Evolutionary conservation across 2,113 vertebrate species (phyloP), one percentile per base, ranked within the genome.

Genomic region (Hucho hucho): DNA sequence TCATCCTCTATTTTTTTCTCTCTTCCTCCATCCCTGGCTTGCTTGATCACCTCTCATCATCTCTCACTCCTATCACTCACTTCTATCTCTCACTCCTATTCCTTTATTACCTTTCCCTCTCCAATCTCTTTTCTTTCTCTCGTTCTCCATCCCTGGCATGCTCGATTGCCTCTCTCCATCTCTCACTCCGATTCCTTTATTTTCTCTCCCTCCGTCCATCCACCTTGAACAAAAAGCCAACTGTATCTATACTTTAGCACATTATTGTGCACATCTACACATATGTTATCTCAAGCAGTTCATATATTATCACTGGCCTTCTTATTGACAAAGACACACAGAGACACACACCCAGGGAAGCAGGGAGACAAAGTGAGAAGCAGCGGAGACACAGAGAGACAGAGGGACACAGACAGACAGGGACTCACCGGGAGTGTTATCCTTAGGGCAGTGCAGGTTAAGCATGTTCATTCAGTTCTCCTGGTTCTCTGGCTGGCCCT

Each of bases 391-490:
- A 28, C 69, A 58, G 25, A 79, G 61, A 53, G 13, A 16, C 49
- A 53, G 12, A 18, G 14, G 4, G 16, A 53, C 12, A 18, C 13
- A 29, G 47, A 58, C n/a, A 79, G 65, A 61, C 18, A 3, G 58
- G 58, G 58, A 81, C 81, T 4, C 16, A 75, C 75, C 75, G 58
- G 53, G 79, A 86, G 37, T 43, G 37, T 43, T 43, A 43, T 2
- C 76, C 9, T 24, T 25, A 1, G 72, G 80, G 87, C 73, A 53
- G 73, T 0, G 47, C 81, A 83, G 82, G 88, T 87, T 90, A 85
- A 90, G 64, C 84, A 86, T 84, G 87, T 88, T 85, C 85, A 90
- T 90, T 89, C 76, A 87, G 88, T 87, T 89, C 79, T 80, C 79
- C 77, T 56, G 79, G 74, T 81, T 73, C 6, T 81, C 82, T 82